Base-by-base conservation (phyloP, 1,140 invertebrate species). In the Pseudomyrmex flavicornis region DNA sequence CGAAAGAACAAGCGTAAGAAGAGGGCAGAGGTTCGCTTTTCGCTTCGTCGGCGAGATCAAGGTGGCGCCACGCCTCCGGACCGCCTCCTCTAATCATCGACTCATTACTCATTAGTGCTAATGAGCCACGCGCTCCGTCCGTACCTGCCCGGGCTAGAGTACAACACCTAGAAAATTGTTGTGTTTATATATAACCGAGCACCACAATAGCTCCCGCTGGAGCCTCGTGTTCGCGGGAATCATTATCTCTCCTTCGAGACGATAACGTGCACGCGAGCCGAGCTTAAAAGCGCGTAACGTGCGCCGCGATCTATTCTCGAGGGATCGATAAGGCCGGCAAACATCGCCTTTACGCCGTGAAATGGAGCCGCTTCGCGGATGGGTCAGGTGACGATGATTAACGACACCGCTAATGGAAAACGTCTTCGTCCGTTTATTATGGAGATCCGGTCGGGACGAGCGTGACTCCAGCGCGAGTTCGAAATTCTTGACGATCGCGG, bases 31-130 rank as follows among this genome's bases (percentile, higher is more conserved):
- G 77, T 85, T 85, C 35, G 65, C 61, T 90, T 91, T 92, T 88
- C 91, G 87, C 90, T 88, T 86, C 79, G 93, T 90, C 93, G 93
- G 93, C 87, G 61, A 94, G 92, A 94, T 94, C 93, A 94, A 94
- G 91, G 89, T 74, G 79, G 83, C 74, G 92, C 91, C 93, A 94
- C 93, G 93, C 93, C 93, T 92, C 91, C 83, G 90, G 91, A 92
- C 93, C 93, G 93, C 93, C 93, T 94, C 91, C 93, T 94, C 92
- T 94, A 94, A 94, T 94, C 93, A 93, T 93, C 92, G 92, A 87
- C 93, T 94, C 93, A 93, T 94, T 94, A 93, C 93, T 94, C 93
- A 94, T 94, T 94, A 94, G 92, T 83, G 66, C 92, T 94, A 94
- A 94, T 94, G 93, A 94, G 93, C 91, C 91, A 91, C 93, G 92